Evolutionary conservation across 2,888 invertebrate genomes (phyloP), one percentile per base, ranked within the genome.

Genomic region (Celastrina argiolus): DNA sequence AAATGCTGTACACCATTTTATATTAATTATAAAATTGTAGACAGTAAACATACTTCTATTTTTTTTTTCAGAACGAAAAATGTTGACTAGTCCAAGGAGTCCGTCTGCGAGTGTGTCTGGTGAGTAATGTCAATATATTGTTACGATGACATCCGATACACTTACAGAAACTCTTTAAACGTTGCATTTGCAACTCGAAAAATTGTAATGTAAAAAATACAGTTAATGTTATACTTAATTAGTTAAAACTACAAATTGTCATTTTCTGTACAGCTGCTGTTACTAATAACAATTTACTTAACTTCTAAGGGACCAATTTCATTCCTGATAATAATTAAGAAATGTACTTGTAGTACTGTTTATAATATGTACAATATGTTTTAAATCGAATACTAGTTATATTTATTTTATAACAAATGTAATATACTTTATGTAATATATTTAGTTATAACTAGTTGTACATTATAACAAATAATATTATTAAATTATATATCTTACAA

Each of bases 101-200:
- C 92, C 91, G 0, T 90, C 91, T 0, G 81, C 88, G n/a, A 92
- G 92, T 70, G 90, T 91, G 1, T 91, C 92, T 72, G 92, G 92
- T 91, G 70, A 74, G 77, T 73, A 12, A 34, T 41, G 63, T 41
- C 41, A 8, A 41, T n/a, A 36, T 22, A 61, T 39, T 36, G 34
- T 61, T 22, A 61, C 2, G 36, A 36, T 39, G 14, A 36, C 59
- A 59, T 51, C 26, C 10, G 51, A 51, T 51, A 51, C 51, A 51
- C 51, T 51, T 51, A 51, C 51, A 51, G 51, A 10, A 51, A 51
- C 51, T 26, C 51, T 22, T 8, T 12, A 2, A 5, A 14, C 6
- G 45, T 2, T 10, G 8, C 31, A 31, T 31, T 45, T 45, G 18
- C 45, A 45, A 3, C 16, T 2, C n/a, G n/a, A n/a, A n/a, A n/a